Evolutionary conservation across 2,888 invertebrate genomes (phyloP).

Genomic region (Himalopsyche tibetana): DNA sequence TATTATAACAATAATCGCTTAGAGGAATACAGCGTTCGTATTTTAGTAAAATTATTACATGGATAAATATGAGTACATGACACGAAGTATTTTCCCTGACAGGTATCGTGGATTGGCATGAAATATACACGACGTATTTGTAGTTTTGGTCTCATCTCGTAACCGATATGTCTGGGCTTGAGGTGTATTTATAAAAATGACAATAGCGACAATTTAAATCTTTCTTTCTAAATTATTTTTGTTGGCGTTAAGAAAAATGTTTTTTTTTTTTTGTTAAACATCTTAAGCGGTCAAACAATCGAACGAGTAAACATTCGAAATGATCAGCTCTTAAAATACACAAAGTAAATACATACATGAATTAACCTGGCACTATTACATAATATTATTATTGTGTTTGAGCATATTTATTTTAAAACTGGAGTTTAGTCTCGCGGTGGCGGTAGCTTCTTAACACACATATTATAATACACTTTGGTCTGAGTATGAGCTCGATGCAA

Average conservation of each 20-base stretch:
- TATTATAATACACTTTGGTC: too few relatives aligned
- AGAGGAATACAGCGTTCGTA: too few relatives aligned
- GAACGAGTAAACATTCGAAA: conserved; percentile 9
- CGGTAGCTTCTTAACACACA: too few relatives aligned
- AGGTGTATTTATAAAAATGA: conserved; percentile 23
- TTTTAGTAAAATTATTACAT: too few relatives aligned
- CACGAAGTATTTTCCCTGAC: background rate
- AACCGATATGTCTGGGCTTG: conserved; percentile 3
- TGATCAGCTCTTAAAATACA: conserved; percentile 21
- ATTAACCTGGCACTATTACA: background rate
- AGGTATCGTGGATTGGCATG: conserved; percentile 1
- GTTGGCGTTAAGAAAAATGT: background rate
- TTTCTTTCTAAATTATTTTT: conserved; percentile 37
- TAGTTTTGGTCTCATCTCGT: conserved; percentile 11
- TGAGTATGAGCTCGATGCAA: too few relatives aligned
- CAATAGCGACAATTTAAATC: conserved; percentile 22
- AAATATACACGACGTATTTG: background rate
- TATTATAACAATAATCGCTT: too few relatives aligned
- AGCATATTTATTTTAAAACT: conserved; percentile 34
- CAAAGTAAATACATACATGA: background rate
- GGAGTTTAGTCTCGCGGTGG: conserved; percentile 24
- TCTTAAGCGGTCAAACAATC: conserved; percentile 24
- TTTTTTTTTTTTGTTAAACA: background rate
- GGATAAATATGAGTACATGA: too few relatives aligned
- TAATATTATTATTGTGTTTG: conserved; percentile 28